Percentiles rank a stretch among this genome's conserved stretches.
Conservation (phyloP, 1,140 invertebrate genomes). For the Eriosoma lanigerum region DNA sequence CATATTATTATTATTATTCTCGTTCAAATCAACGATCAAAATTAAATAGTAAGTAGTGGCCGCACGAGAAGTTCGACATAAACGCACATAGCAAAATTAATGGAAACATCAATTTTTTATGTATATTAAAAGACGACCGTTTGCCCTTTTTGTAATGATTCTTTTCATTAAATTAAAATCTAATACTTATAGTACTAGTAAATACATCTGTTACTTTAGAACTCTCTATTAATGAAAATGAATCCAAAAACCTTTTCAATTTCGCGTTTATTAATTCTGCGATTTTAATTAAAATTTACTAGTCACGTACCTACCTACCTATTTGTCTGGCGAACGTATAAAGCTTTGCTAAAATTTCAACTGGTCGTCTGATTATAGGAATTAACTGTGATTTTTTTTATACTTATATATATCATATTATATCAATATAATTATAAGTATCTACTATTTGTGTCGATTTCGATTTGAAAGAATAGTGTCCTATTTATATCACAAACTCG, state of each 20-base stretch:
- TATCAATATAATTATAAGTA: neutral
- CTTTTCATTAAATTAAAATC: neutral
- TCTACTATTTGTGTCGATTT: neutral
- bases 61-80: too few relatives aligned
- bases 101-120: too few relatives aligned
- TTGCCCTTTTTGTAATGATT: too few relatives aligned
- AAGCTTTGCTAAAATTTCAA: neutral
- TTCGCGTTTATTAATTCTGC: neutral
- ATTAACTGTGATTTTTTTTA: neutral
- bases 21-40: too few relatives aligned
- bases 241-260: neutral
- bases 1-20: too few relatives aligned
- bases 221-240: neutral
- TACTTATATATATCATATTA: neutral
- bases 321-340: neutral
- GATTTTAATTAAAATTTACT: conserved; percentile 38
- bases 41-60: too few relatives aligned
- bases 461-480: neutral
- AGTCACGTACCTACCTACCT: neutral
- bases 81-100: too few relatives aligned
- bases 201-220: neutral
- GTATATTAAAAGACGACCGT: too few relatives aligned
- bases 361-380: neutral
- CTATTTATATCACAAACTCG: neutral
- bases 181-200: neutral